Conservation (phyloP, 2,888 invertebrate genomes). For the Acanthosepion lycidas region DNA sequence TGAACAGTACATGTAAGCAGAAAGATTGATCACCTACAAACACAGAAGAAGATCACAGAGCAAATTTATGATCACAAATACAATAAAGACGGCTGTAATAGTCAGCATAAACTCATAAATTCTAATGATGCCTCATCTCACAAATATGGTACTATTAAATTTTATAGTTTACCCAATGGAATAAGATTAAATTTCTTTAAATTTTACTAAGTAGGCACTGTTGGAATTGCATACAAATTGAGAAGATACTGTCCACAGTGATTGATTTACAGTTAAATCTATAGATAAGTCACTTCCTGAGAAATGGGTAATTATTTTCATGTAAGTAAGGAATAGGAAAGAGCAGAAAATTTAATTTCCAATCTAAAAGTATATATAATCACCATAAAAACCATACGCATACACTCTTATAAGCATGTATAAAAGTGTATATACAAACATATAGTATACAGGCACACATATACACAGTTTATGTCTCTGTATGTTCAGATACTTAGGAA, state of each 20-base stretch:
- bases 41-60: background rate
- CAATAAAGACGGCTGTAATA: background rate
- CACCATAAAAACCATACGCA: background rate
- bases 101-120: slow-evolving; percentile 21
- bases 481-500: too few relatives aligned
- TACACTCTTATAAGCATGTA: background rate
- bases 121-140: background rate
- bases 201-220: background rate
- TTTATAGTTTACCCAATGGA: background rate
- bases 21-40: background rate
- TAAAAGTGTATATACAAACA: too few relatives aligned
- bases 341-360: slow-evolving; percentile 9
- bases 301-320: background rate
- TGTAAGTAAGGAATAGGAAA: background rate
- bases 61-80: slow-evolving; percentile 33
- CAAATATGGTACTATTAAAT: background rate
- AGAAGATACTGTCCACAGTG: background rate
- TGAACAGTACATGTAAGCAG: slow-evolving; percentile 8
- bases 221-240: slow-evolving; percentile 14
- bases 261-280: background rate
- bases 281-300: background rate
- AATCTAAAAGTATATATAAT: background rate
- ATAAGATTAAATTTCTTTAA: slow-evolving; percentile 21
- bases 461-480: too few relatives aligned
- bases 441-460: too few relatives aligned